phyloP scores from a whole-genome alignment of 2,113 vertebrate species.

The Prinia subflava region DNA sequence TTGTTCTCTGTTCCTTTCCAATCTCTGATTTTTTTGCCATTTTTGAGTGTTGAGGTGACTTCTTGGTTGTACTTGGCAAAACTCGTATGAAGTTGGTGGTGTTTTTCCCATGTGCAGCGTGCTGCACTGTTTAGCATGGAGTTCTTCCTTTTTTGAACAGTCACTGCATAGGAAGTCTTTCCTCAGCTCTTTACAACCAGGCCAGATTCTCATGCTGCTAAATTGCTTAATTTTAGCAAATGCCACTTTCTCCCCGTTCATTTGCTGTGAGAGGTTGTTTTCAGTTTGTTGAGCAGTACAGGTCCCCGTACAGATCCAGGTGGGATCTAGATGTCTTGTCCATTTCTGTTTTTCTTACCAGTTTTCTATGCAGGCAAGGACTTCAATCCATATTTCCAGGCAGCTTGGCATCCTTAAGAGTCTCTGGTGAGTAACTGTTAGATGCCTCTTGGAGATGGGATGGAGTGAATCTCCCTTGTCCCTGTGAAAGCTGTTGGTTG shows the following conservation, averaged over 20 bases:
- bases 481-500: neutral
- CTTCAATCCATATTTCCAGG: neutral
- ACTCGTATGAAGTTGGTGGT: neutral
- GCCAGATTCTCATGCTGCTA: neutral
- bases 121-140: neutral
- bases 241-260: neutral
- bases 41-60: neutral
- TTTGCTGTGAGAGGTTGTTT: neutral
- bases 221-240: neutral
- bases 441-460: neutral
- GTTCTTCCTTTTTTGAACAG: neutral
- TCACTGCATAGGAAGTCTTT: neutral
- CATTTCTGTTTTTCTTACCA: neutral
- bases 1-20: neutral
- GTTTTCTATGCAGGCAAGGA: neutral
- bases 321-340: neutral
- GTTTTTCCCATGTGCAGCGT: neutral
- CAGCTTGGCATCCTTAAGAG: neutral
- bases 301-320: neutral
- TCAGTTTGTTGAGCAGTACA: neutral
- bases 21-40: neutral
- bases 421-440: neutral
- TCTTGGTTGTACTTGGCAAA: neutral
- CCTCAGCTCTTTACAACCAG: neutral
- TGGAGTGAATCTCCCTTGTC: neutral